These are phyloP conservation scores for Pelodiscus sinensis DNA, from an alignment of 2,113 vertebrate species.

Conservation along the genomic window DNA sequence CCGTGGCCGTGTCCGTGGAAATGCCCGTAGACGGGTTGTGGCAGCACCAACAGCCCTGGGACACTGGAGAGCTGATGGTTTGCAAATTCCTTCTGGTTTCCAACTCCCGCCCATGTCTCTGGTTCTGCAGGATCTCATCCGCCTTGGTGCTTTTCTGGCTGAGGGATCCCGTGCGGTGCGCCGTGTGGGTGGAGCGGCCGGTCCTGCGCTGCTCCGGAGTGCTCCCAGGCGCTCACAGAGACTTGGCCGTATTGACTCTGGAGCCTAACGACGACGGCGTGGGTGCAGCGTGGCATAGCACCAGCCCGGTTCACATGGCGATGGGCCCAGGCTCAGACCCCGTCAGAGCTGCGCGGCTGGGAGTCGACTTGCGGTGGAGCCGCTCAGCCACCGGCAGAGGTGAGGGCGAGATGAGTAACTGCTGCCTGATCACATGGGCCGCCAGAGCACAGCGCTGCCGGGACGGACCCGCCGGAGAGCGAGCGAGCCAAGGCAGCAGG, in stretches of 20 bases:
- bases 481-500: neutral
- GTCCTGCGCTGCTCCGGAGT: too few relatives aligned
- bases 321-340: too few relatives aligned
- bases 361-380: neutral
- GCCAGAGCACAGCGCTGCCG: neutral
- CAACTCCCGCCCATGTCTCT: neutral
- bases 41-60: too few relatives aligned
- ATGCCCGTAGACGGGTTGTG: too few relatives aligned
- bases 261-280: neutral
- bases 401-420: constrained; percentile 40
- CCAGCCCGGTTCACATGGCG: too few relatives aligned
- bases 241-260: neutral
- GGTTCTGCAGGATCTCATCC: neutral
- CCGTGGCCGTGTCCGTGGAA: too few relatives aligned
- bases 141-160: neutral
- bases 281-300: too few relatives aligned
- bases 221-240: neutral
- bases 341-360: neutral
- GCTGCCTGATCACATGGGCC: constrained; percentile 19
- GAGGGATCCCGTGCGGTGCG: neutral
- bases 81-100: neutral
- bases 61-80: neutral
- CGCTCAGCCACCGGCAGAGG: constrained; percentile 6
- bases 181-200: too few relatives aligned
- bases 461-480: neutral